Evolutionary conservation across 1,140 invertebrate species (phyloP).

Genomic region (Leptonema lineaticorne): DNA sequence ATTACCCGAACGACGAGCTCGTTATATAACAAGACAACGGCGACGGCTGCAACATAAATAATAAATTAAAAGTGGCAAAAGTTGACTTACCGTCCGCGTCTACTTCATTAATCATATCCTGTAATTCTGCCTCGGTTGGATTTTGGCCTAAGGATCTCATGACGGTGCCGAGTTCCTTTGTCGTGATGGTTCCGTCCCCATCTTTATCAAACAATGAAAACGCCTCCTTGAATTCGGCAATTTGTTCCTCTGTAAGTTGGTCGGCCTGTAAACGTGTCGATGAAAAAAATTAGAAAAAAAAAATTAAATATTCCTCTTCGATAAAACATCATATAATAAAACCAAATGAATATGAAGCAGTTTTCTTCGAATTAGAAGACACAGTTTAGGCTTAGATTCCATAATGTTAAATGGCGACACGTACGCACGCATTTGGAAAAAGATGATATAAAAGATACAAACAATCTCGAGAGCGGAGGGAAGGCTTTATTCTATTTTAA

Average conservation of each 20-base stretch:
- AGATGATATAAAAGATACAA: neutral
- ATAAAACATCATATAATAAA: neutral
- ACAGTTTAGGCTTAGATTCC: neutral
- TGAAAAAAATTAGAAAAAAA: conserved; percentile 41
- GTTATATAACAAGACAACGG: neutral
- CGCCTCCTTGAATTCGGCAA: conserved; percentile 99
- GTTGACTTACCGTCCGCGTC: conserved; percentile 92
- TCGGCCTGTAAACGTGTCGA: conserved; percentile 92
- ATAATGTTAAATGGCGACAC: neutral
- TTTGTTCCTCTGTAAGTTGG: conserved; percentile 97
- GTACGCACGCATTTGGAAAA: too few species aligned
- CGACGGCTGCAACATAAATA: neutral
- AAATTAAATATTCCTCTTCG: neutral
- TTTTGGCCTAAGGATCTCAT: conserved; percentile 99
- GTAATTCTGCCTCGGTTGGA: conserved; percentile 98
- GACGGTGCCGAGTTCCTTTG: conserved; percentile 98
- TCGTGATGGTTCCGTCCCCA: conserved; percentile 99
- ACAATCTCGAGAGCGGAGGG: neutral
- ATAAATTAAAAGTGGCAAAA: neutral
- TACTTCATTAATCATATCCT: conserved; percentile 99
- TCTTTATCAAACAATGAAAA: conserved; percentile 99
- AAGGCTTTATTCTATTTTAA: too few species aligned
- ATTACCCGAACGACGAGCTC: too few species aligned
- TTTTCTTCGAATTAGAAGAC: neutral
- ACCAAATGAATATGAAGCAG: neutral